Conservation (phyloP, 2,888 invertebrate species). For the Osedax fenrisi region DNA sequence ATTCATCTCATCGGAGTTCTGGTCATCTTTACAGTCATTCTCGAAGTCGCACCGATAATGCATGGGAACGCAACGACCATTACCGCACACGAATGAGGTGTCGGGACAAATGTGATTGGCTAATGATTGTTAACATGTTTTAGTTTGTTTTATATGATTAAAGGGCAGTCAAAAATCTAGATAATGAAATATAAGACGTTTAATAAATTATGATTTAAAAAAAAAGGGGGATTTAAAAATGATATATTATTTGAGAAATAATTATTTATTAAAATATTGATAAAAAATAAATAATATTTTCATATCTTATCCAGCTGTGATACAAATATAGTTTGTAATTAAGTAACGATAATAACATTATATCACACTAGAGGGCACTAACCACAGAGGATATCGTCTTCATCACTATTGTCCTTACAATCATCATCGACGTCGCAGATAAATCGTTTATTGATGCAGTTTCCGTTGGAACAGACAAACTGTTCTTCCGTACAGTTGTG, state of each 20-base stretch:
- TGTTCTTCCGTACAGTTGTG: conserved; percentile 53
- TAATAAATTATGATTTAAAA: too few species aligned
- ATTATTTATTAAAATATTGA: too few species aligned
- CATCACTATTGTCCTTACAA: conserved; percentile 45
- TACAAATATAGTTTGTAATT: too few species aligned
- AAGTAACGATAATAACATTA: too few species aligned
- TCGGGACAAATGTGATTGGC: conserved; percentile 44
- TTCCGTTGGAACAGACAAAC: conserved; percentile 77
- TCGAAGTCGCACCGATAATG: conserved; percentile 70
- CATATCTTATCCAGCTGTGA: too few species aligned
- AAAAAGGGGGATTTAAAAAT: too few species aligned
- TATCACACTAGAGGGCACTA: conserved; percentile 11
- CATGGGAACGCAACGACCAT: conserved; percentile 46
- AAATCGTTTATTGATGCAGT: conserved; percentile 85
- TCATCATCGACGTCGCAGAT: conserved; percentile 73
- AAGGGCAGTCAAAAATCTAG: background rate
- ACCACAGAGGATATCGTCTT: conserved; percentile 44
- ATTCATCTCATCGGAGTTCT: conserved; percentile 44
- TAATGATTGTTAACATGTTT: too few species aligned
- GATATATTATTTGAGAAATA: too few species aligned
- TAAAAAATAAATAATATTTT: too few species aligned
- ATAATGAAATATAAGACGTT: background rate
- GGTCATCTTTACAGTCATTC: conserved; percentile 45
- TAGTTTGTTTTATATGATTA: too few species aligned
- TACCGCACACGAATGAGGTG: conserved; percentile 45